Evolutionary conservation across 1,140 invertebrate genomes (phyloP), one percentile per base, ranked within the genome.

Genomic region (Aleiodes sp.): DNA sequence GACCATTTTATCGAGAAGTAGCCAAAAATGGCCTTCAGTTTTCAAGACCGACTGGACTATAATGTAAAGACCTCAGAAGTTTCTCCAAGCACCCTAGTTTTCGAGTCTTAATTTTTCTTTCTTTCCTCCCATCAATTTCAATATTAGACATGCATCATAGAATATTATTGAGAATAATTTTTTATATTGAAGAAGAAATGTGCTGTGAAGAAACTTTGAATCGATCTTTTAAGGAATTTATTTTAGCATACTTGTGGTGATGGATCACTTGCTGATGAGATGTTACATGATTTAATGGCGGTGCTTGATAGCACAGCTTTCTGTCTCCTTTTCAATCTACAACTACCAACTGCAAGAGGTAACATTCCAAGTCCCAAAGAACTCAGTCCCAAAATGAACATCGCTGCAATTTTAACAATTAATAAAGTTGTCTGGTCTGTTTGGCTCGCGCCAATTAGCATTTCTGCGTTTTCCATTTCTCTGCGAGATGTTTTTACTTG

Each of bases 281-380:
- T 78, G 7, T 74, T 75, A 14, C 70, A 80, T 31, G 76, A 75
- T 35, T 76, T 81, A 26, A 78, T 82, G 14, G 79, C 79, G 41
- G 74, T 75, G 37, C 73, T 80, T 2, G 80, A 82, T 10, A 74
- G 75, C 46, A 69, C 73, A 12, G 75, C 75, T 39, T 81, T 83
- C 26, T 80, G 72, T 31, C 68, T 75, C 14, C 72, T 76, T 26
- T 79, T 81, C 60, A 79, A 79, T 16, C 80, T 73, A 62, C 80
- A 88, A 21, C 78, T 79, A 7, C 85, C 85, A 16, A 89, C 77
- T 26, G 88, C 83, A 26, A 89, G 66, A 0, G 89, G 89, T 56
- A 90, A 70, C 65, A 87, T 84, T 16, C 89, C 89, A 12, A 89
- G 72, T 1, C 84, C 67, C 28, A 90, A 78, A 0, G 88, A 88